A percentile compares a stretch with the other conserved stretches of the same genome.
Conservation (phyloP, 2,113 vertebrate species). For the Kobus ellipsiprymnus region DNA sequence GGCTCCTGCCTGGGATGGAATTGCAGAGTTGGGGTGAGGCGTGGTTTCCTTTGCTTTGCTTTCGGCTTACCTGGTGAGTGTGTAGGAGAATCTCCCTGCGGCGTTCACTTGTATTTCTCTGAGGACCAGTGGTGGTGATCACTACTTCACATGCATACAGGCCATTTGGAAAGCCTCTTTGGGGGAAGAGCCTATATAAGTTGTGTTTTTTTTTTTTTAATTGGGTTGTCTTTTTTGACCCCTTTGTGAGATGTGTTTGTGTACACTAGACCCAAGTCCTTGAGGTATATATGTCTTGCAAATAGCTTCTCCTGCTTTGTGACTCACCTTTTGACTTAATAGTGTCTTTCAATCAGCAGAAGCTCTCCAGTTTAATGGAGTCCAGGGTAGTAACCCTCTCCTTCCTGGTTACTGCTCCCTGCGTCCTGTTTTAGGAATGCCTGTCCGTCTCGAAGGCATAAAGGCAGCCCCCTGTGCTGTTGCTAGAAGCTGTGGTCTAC, state of each 20-base stretch:
- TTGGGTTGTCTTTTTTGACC: neutral
- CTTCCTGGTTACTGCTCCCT: neutral
- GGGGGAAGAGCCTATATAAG: neutral
- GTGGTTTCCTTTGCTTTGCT: neutral
- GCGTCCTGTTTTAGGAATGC: neutral
- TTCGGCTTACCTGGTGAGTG: neutral
- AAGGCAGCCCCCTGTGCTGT: fast-evolving
- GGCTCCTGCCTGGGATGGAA: too few relatives aligned
- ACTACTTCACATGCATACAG: fast-evolving
- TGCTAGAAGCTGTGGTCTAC: neutral
- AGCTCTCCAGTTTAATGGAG: neutral
- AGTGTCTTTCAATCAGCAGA: neutral
- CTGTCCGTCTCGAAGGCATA: fast-evolving
- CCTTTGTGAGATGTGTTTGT: neutral
- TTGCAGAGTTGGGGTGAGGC: neutral
- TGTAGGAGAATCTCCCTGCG: fast-evolving
- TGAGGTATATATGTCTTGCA: fast-evolving
- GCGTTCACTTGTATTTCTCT: neutral
- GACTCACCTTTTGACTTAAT: too few relatives aligned
- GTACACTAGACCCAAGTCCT: neutral
- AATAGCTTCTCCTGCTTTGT: too few relatives aligned
- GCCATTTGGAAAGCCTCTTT: neutral
- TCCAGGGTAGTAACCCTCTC: neutral
- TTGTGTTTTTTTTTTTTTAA: neutral
- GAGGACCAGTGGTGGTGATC: too few relatives aligned